Percentiles rank a stretch among this genome's conserved stretches.
phyloP scores from a whole-genome alignment of 2,888 invertebrate genomes.

The Resseliella maxima region DNA sequence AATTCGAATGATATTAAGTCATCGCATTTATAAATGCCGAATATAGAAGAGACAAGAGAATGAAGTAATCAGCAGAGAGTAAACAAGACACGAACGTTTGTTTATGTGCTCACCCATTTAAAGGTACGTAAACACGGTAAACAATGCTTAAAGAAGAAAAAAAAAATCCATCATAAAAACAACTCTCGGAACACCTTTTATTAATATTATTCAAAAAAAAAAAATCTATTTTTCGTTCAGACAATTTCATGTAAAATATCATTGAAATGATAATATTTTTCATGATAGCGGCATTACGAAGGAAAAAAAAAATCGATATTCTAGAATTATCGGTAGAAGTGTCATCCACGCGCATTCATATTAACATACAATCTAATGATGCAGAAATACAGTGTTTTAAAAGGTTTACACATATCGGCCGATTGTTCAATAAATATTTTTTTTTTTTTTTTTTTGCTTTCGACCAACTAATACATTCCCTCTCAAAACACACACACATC shows the following conservation, averaged over 20 bases:
- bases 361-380: not conserved
- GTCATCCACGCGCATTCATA: not conserved
- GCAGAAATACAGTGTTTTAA: not conserved
- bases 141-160: not conserved
- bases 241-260: not conserved
- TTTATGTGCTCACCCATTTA: slow-evolving; percentile 14
- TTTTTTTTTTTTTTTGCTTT: no score
- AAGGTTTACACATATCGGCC: not conserved
- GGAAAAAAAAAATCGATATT: not conserved
- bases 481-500: not conserved
- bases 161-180: not conserved
- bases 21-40: not conserved
- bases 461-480: not conserved
- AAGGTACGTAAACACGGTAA: not conserved
- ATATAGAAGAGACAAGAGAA: not conserved
- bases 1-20: slow-evolving; percentile 9
- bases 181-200: slow-evolving; percentile 25
- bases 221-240: not conserved
- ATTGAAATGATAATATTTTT: not conserved
- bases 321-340: not conserved
- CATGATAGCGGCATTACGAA: not conserved
- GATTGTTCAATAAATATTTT: not conserved
- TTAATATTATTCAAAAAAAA: not conserved
- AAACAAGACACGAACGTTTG: not conserved
- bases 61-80: slow-evolving; percentile 13